Percentiles rank a stretch among this genome's conserved stretches.
Evolutionary conservation across 2,888 invertebrate genomes (phyloP).

Genomic region (Agapetus fuscipes): DNA sequence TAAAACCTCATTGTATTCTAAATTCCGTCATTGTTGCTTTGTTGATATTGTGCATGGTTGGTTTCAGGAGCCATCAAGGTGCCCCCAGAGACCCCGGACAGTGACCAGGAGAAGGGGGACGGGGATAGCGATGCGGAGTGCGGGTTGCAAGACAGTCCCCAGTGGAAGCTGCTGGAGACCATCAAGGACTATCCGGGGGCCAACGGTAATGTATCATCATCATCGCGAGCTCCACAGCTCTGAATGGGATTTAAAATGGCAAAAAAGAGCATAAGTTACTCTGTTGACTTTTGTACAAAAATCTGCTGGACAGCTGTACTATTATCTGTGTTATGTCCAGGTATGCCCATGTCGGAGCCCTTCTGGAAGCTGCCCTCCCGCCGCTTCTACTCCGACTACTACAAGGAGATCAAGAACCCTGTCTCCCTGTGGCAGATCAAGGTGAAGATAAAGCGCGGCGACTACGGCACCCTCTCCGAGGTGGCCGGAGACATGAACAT

Average conservation of each 20-base stretch:
- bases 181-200: slow-evolving; percentile 49
- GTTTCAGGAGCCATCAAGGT: slow-evolving; percentile 9
- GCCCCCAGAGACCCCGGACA: slow-evolving; percentile 45
- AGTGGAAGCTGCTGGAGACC: slow-evolving; percentile 84
- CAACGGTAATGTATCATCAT: slow-evolving; percentile 29
- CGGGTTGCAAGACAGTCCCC: slow-evolving; percentile 58
- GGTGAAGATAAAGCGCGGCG: slow-evolving; percentile 70
- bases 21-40: too few relatives aligned
- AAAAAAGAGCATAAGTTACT: background rate
- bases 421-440: slow-evolving; percentile 89
- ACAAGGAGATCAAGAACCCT: slow-evolving; percentile 92
- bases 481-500: slow-evolving; percentile 90
- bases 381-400: slow-evolving; percentile 93
- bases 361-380: slow-evolving; percentile 89
- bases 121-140: slow-evolving; percentile 38
- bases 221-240: too few relatives aligned
- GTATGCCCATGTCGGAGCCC: slow-evolving; percentile 80
- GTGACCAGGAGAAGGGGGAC: slow-evolving; percentile 56
- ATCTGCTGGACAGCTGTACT: background rate
- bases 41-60: too few relatives aligned
- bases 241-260: background rate
- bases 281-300: background rate
- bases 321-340: slow-evolving; percentile 32
- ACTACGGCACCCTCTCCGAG: slow-evolving; percentile 77
- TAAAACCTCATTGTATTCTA: too few relatives aligned